phyloP scores from a whole-genome alignment of 1,140 invertebrate genomes.

The Lucilia cuprina region DNA sequence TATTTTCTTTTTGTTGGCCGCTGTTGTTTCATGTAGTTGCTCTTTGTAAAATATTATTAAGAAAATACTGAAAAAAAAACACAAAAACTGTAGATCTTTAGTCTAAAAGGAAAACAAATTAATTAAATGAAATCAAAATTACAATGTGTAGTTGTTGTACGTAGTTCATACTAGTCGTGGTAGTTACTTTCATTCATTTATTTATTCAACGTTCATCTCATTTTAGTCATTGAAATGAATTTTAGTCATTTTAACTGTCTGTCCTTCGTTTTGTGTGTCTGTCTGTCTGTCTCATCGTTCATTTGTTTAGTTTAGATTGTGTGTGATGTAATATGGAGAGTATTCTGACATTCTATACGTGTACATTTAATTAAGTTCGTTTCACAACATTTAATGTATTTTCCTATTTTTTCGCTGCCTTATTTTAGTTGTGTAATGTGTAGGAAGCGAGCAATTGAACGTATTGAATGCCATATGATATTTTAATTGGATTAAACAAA shows the following conservation, averaged over 20 bases:
- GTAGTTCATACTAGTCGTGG: background rate
- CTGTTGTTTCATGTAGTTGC: background rate
- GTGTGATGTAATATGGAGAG: background rate
- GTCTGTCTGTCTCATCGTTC: too few species aligned
- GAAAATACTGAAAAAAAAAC: background rate
- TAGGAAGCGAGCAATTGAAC: background rate
- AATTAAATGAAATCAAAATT: conserved; percentile 34
- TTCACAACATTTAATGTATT: background rate
- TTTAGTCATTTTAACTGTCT: too few species aligned
- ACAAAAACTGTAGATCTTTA: background rate
- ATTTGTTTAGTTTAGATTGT: background rate
- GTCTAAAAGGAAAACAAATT: conserved; percentile 25
- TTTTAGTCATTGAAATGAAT: background rate
- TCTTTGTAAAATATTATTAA: conserved; percentile 1
- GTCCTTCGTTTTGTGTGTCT: too few species aligned
- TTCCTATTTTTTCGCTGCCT: background rate
- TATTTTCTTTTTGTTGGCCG: background rate
- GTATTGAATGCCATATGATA: background rate
- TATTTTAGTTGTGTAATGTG: background rate
- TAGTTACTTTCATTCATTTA: background rate
- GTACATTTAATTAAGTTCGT: conserved; percentile 2
- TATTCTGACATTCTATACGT: background rate
- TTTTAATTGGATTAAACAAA: background rate
- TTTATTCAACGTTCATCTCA: background rate
- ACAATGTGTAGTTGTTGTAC: background rate